Evolutionary conservation across 2,888 invertebrate genomes (phyloP).

Genomic region (Galeruca laticollis): DNA sequence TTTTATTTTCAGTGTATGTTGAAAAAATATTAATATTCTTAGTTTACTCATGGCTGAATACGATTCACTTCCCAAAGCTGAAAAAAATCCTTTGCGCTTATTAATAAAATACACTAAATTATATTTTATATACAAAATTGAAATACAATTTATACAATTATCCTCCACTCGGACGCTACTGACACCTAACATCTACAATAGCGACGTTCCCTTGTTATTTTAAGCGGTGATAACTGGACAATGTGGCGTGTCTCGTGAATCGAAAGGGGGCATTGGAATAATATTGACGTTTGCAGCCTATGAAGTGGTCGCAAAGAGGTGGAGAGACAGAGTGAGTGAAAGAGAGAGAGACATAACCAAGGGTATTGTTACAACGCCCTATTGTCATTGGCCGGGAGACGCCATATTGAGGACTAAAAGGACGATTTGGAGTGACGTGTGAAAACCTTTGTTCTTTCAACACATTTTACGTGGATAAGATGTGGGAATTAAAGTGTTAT

Average conservation of each 20-base stretch:
- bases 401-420: slow-evolving; percentile 57
- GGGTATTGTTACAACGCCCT: slow-evolving; percentile 45
- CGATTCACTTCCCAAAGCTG: no score
- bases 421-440: slow-evolving; percentile 24
- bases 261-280: slow-evolving; percentile 59
- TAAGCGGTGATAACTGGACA: slow-evolving; percentile 59
- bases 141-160: neutral
- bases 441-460: slow-evolving; percentile 20
- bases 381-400: slow-evolving; percentile 60
- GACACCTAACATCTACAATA: slow-evolving; percentile 9
- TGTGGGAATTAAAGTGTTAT: slow-evolving; percentile 4
- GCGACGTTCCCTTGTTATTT: slow-evolving; percentile 47
- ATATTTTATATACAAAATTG: no score
- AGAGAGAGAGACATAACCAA: slow-evolving; percentile 49
- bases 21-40: no score
- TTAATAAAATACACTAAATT: no score
- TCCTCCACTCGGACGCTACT: slow-evolving; percentile 1
- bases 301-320: slow-evolving; percentile 60
- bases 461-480: neutral
- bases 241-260: slow-evolving; percentile 43
- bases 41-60: no score
- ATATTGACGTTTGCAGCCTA: slow-evolving; percentile 61
- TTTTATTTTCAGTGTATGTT: no score
- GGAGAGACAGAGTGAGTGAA: slow-evolving; percentile 4
- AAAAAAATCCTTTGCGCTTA: no score